phyloP scores from a whole-genome alignment of 2,797 vertebrate genomes.

The Synaphobranchus kaupii region DNA sequence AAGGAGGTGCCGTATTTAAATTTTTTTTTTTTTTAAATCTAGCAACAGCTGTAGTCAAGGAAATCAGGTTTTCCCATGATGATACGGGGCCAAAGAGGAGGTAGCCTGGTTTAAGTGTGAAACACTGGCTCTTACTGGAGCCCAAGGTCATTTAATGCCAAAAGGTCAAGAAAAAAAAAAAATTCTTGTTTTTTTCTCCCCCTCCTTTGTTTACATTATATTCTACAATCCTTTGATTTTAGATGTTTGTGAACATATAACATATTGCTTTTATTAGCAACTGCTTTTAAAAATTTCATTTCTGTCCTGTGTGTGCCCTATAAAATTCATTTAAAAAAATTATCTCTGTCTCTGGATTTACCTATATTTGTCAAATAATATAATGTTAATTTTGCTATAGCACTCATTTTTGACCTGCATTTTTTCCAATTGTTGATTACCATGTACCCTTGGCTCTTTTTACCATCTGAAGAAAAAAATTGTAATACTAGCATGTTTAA shows the following conservation, averaged over 20 bases:
- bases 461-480: not conserved
- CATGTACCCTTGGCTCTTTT: no score
- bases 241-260: not conserved
- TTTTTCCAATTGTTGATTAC: no score
- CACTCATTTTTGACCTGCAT: no score
- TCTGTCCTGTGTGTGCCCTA: not conserved
- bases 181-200: not conserved
- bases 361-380: not conserved
- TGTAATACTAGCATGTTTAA: not conserved
- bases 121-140: not conserved
- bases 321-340: not conserved
- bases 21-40: not conserved
- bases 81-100: not conserved
- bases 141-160: not conserved
- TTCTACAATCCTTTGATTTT: not conserved
- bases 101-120: not conserved
- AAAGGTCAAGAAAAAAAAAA: not conserved
- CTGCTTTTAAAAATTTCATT: not conserved
- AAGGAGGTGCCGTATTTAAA: not conserved
- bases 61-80: not conserved
- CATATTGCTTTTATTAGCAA: not conserved
- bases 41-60: not conserved
- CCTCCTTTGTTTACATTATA: not conserved
- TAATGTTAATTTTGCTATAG: not conserved
- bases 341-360: not conserved